Base-by-base conservation (phyloP, 2,113 vertebrate species). In the Lycaon pictus region DNA sequence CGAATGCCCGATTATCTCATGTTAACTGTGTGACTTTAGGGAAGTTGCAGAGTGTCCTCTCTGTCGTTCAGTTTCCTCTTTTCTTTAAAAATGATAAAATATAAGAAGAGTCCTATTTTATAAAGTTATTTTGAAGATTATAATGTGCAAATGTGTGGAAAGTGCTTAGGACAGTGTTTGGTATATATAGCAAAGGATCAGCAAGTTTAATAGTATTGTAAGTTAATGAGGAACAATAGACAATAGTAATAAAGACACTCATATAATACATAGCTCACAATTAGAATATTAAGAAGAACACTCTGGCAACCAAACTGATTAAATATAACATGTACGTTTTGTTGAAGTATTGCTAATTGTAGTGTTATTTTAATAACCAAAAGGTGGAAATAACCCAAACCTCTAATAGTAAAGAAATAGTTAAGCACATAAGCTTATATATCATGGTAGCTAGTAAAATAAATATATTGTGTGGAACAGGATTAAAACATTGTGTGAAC, bases 241-340 rank as follows among this genome's bases (percentile, higher is more conserved):
- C 7, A 8, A 62, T 23, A 48, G 63, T 25, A 83, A 58, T 63
- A 55, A 95, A 65, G 51, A 56, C 23, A 72, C 2, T 71, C 29
- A 77, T 3, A 23, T 27, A 12, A 87, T 27, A 22, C 5, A 22
- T 23, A 95, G 48, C 37, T 95, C 51, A 77, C 27, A 60, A 7
- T 63, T 90, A 32, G 65, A 85, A 63, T 19, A 81, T 35, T 69
- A 60, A 92, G 79, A 65, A 65, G 74, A 83, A 93, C 81, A 92
- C 25, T 32, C 19, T 88, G 76, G 8, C 62, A 96, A 71, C 22
- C 83, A 23, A 94, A 58, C 15, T 82, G 8, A 71, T 76, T 58
- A 58, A 93, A 27, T n/a, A 83, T 89, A 74, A 82, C 2, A 51
- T 53, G 37, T 37, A 15, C 6, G 85, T 84, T 87, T 95, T 83